Conservation (phyloP, 2,888 invertebrate genomes). For the Drosophila mayaguana region DNA sequence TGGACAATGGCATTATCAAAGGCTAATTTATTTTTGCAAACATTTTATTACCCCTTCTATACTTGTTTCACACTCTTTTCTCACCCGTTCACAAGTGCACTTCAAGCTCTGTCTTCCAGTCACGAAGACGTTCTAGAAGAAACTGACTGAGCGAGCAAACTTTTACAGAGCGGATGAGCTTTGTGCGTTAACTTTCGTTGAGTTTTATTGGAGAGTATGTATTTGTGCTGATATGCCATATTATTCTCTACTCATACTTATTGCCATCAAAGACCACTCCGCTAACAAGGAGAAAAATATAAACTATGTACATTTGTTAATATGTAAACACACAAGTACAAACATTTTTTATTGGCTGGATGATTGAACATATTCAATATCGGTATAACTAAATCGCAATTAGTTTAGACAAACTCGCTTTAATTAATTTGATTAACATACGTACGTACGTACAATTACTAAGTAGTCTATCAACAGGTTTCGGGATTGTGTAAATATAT, state of each 20-base stretch:
- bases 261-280: too few relatives aligned
- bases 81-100: neutral
- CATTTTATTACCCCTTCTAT: neutral
- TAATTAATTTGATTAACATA: constrained; percentile 7
- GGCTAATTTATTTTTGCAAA: neutral
- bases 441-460: neutral
- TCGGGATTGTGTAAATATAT: neutral
- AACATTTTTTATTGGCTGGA: neutral
- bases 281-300: too few relatives aligned
- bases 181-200: constrained; percentile 9
- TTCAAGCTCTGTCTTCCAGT: constrained; percentile 11
- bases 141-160: constrained; percentile 31
- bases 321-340: neutral
- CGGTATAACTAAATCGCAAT: neutral
- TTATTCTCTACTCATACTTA: constrained; percentile 47
- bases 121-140: constrained; percentile 13
- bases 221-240: neutral
- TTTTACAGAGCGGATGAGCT: constrained; percentile 24
- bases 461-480: constrained; percentile 28
- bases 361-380: neutral
- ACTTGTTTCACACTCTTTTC: neutral
- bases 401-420: neutral
- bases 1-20: constrained; percentile 19
- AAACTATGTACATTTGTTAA: too few relatives aligned
- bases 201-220: neutral